Evolutionary conservation across 1,140 invertebrate species (phyloP).

Genomic region (Ostrea denselamellosa): DNA sequence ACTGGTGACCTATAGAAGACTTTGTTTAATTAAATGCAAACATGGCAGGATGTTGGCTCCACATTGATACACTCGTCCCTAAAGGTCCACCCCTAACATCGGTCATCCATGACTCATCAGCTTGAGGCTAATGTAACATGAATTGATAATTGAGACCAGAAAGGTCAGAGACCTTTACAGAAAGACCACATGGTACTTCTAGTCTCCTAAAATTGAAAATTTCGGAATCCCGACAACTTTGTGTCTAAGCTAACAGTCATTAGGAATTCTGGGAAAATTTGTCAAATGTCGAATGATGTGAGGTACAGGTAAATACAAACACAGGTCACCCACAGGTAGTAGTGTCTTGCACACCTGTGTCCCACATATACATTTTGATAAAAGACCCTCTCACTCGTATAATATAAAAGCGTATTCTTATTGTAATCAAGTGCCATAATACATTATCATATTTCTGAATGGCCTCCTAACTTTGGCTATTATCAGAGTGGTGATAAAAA

Average conservation of each 20-base stretch:
- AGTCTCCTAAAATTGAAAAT: not conserved
- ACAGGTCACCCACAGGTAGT: not conserved
- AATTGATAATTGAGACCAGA: not conserved
- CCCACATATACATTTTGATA: not conserved
- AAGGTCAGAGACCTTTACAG: not conserved
- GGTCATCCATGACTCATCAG: not conserved
- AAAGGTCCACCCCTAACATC: not conserved
- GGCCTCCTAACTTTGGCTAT: not conserved
- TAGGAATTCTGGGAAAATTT: not conserved
- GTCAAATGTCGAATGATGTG: not conserved
- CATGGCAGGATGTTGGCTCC: not conserved
- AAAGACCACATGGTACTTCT: not conserved
- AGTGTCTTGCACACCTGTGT: not conserved
- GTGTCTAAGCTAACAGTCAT: not conserved
- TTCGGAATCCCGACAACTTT: not conserved
- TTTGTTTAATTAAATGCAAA: not conserved
- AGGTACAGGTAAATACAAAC: not conserved
- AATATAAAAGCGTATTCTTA: conserved; percentile 27
- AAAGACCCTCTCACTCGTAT: not conserved
- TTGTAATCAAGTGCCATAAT: conserved; percentile 33
- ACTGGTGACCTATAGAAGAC: not conserved
- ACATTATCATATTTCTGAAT: conserved; percentile 19
- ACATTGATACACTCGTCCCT: not conserved
- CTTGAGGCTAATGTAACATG: not conserved
- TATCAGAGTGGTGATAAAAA: conserved; percentile 12